These are phyloP conservation scores for Todus mexicanus DNA, from an alignment of 2,797 vertebrate species.

Conservation along the genomic window DNA sequence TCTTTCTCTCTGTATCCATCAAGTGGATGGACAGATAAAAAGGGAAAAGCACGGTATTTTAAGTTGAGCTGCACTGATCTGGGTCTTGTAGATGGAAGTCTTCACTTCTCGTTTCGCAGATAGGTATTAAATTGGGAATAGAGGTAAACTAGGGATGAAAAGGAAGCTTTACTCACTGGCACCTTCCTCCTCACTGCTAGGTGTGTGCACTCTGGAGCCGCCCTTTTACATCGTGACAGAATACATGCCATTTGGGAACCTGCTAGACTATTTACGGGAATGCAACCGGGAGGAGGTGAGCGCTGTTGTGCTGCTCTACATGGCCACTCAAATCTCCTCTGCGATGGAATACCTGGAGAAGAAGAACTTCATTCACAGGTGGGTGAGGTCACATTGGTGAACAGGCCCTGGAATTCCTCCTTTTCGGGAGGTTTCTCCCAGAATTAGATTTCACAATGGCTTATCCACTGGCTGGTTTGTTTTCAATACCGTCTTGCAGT, in stretches of 20 bases:
- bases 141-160: neutral
- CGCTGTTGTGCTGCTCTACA: constrained; percentile 95
- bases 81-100: neutral
- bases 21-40: neutral
- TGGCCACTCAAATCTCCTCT: constrained; percentile 99
- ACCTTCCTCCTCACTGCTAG: constrained; percentile 61
- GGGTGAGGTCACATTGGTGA: neutral
- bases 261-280: constrained; percentile 95
- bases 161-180: neutral
- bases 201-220: constrained; percentile 96
- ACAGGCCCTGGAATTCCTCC: neutral
- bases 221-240: constrained; percentile 99
- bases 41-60: neutral
- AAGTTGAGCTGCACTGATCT: neutral
- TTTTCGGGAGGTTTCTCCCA: neutral
- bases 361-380: constrained; percentile 99
- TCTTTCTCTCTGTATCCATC: neutral
- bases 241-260: constrained; percentile 97
- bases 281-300: constrained; percentile 95
- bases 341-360: constrained; percentile 99
- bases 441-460: neutral
- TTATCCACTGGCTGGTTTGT: neutral
- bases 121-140: too few relatives aligned
- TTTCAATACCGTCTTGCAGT: neutral
- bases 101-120: neutral